phyloP scores from a whole-genome alignment of 2,888 invertebrate genomes.

The Drosophila recens region DNA sequence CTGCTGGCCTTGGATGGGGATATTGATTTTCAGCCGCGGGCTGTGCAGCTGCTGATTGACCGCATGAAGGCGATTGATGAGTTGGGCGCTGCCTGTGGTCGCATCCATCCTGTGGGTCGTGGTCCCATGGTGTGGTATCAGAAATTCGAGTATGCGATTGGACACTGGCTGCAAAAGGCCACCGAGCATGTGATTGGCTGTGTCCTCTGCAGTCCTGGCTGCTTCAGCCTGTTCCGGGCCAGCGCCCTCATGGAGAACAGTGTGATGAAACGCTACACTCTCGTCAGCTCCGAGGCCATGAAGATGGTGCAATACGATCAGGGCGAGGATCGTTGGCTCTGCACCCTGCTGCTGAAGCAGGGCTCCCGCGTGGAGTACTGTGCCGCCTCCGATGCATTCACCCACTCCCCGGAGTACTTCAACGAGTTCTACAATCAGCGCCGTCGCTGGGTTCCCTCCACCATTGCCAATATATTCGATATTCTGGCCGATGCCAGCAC shows the following conservation, averaged over 20 bases:
- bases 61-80: slow-evolving; percentile 93
- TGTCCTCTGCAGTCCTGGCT: slow-evolving; percentile 96
- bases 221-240: slow-evolving; percentile 95
- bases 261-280: slow-evolving; percentile 95
- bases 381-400: slow-evolving; percentile 97
- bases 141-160: slow-evolving; percentile 95
- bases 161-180: slow-evolving; percentile 97
- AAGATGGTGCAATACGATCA: slow-evolving; percentile 97
- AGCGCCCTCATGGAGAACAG: slow-evolving; percentile 96
- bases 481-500: slow-evolving; percentile 91
- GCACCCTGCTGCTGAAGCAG: slow-evolving; percentile 95
- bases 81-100: slow-evolving; percentile 94
- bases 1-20: slow-evolving; percentile 94
- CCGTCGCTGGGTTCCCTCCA: slow-evolving; percentile 98
- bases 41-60: slow-evolving; percentile 92
- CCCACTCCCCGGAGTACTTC: slow-evolving; percentile 96
- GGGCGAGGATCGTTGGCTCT: slow-evolving; percentile 98
- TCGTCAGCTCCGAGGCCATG: slow-evolving; percentile 90
- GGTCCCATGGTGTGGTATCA: slow-evolving; percentile 95
- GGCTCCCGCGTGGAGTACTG: slow-evolving; percentile 97
- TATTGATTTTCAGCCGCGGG: slow-evolving; percentile 93
- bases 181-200: slow-evolving; percentile 96
- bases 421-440: slow-evolving; percentile 97
- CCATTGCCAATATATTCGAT: slow-evolving; percentile 97
- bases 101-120: slow-evolving; percentile 94